A percentile compares a stretch with the other conserved stretches of the same genome.
phyloP scores from a whole-genome alignment of 2,797 vertebrate genomes.

The Lutjanus argentimaculatus region DNA sequence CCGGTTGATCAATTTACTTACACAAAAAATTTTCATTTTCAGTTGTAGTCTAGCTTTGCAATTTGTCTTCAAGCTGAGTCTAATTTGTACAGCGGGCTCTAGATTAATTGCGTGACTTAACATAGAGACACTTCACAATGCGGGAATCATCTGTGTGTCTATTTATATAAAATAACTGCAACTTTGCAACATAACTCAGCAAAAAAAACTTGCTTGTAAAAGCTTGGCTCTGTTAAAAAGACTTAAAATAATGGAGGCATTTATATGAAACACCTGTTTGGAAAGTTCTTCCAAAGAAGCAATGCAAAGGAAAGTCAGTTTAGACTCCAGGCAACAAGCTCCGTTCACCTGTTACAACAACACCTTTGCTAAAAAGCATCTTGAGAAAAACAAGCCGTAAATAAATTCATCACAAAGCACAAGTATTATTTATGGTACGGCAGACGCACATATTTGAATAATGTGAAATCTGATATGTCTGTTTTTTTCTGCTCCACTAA shows the following conservation, averaged over 20 bases:
- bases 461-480: background rate
- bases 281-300: conserved; percentile 17
- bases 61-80: background rate
- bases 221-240: background rate
- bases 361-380: conserved; percentile 5
- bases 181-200: background rate
- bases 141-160: conserved; percentile 11
- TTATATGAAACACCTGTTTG: conserved; percentile 27
- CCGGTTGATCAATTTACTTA: background rate
- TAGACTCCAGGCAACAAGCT: background rate
- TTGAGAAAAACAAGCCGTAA: conserved; percentile 22
- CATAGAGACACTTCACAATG: background rate
- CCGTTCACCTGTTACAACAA: background rate
- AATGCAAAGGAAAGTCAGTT: background rate
- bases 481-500: conserved; percentile 12
- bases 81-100: background rate
- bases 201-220: background rate
- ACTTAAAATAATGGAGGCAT: conserved; percentile 12
- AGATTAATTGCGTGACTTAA: background rate
- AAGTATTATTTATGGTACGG: conserved; percentile 26
- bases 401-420: conserved; percentile 17
- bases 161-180: background rate
- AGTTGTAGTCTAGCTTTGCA: background rate
- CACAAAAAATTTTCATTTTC: background rate
- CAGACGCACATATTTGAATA: conserved; percentile 20